A percentile compares a stretch with the other conserved stretches of the same genome.
These are phyloP conservation scores for Willowsia nigromaculata DNA, from an alignment of 2,888 invertebrate species.

Conservation along the genomic window DNA sequence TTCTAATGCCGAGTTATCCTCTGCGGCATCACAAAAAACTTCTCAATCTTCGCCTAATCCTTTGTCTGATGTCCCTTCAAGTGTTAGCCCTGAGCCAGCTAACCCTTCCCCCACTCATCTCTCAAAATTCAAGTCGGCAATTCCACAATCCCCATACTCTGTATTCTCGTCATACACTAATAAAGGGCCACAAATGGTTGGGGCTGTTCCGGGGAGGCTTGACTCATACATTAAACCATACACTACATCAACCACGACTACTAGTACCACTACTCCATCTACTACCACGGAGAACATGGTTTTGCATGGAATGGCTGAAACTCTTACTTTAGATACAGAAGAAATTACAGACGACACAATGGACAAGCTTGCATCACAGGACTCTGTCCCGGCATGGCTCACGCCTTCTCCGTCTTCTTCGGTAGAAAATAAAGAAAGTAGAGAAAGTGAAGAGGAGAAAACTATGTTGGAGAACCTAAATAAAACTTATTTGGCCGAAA, in stretches of 20 bases:
- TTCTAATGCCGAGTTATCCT: neutral
- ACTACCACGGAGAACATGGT: slow-evolving; percentile 57
- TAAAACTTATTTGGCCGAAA: slow-evolving; percentile 48
- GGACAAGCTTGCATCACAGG: slow-evolving; percentile 44
- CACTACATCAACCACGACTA: no score
- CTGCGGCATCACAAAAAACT: neutral
- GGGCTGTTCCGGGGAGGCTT: slow-evolving; percentile 62
- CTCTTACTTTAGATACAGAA: slow-evolving; percentile 57
- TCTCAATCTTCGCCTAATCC: slow-evolving; percentile 26
- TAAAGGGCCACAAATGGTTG: slow-evolving; percentile 57
- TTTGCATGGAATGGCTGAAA: slow-evolving; percentile 63
- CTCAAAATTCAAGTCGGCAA: neutral
- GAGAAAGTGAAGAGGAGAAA: slow-evolving; percentile 60
- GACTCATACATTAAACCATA: slow-evolving; percentile 25
- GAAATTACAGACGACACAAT: slow-evolving; percentile 68
- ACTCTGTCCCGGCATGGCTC: slow-evolving; percentile 56
- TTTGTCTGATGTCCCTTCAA: neutral
- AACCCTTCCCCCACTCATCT: slow-evolving; percentile 1
- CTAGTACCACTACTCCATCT: slow-evolving; percentile 27
- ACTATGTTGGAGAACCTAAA: slow-evolving; percentile 59
- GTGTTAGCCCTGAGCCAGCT: neutral
- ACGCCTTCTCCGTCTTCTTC: slow-evolving; percentile 25
- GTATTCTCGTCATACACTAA: neutral
- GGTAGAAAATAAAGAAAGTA: slow-evolving; percentile 27
- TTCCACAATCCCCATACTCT: slow-evolving; percentile 25